Conservation (phyloP, 2,888 invertebrate genomes). For the Pammene fasciana region DNA sequence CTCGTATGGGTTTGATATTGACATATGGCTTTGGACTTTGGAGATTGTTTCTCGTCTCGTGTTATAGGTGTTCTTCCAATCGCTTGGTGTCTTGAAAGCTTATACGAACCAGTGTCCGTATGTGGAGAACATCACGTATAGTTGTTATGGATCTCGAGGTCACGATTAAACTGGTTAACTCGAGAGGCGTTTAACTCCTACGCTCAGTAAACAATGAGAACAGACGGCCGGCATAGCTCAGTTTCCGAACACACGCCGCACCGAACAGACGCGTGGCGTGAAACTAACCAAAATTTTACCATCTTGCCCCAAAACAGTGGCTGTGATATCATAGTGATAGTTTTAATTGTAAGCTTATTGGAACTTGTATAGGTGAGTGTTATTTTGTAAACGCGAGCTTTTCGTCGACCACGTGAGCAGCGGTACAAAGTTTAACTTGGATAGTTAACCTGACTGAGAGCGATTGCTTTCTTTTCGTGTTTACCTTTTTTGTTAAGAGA, state of each 20-base stretch:
- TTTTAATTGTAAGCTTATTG: slow-evolving; percentile 38
- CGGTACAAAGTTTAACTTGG: slow-evolving; percentile 42
- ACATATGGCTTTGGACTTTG: slow-evolving; percentile 29
- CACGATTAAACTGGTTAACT: background rate
- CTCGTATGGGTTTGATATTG: background rate
- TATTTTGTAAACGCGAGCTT: background rate
- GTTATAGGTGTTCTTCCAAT: background rate
- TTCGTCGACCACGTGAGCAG: slow-evolving; percentile 42
- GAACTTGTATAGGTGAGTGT: slow-evolving; percentile 31
- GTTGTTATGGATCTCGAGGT: background rate
- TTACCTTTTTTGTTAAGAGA: slow-evolving; percentile 2
- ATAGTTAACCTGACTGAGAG: slow-evolving; percentile 28
- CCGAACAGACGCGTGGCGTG: slow-evolving; percentile 51
- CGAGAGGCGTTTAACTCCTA: background rate
- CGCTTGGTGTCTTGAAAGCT: background rate
- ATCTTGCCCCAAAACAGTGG: slow-evolving; percentile 43
- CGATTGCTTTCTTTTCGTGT: slow-evolving; percentile 14
- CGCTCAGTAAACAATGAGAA: background rate
- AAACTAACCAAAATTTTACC: slow-evolving; percentile 20
- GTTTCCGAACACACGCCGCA: slow-evolving; percentile 67
- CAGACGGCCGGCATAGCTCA: slow-evolving; percentile 43
- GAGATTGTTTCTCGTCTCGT: slow-evolving; percentile 42
- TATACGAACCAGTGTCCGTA: background rate
- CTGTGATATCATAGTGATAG: slow-evolving; percentile 47
- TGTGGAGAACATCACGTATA: background rate